Conservation (phyloP, 2,113 vertebrate species). For the Indicator maculatus region DNA sequence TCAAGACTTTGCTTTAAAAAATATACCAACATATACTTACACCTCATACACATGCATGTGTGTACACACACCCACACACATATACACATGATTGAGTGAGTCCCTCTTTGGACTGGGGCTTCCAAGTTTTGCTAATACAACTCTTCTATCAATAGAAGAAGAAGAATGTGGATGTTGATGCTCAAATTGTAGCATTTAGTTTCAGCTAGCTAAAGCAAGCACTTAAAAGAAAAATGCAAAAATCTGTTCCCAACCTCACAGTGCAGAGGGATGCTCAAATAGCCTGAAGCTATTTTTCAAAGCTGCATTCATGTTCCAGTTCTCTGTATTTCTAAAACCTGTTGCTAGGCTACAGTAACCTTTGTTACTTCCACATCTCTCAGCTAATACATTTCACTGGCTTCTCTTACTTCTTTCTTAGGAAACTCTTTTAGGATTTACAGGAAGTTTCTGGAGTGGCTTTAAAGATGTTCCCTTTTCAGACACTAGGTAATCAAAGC, state of each 20-base stretch:
- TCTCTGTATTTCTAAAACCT: slow-evolving; percentile 48
- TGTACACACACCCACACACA: background rate
- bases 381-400: background rate
- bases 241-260: background rate
- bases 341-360: slow-evolving; percentile 70
- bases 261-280: slow-evolving; percentile 9
- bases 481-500: background rate
- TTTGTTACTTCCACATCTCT: background rate
- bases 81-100: background rate
- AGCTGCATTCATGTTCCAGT: slow-evolving; percentile 14
- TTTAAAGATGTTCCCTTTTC: slow-evolving; percentile 15
- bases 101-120: background rate
- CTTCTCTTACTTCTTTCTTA: slow-evolving; percentile 18
- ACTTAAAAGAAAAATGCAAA: slow-evolving; percentile 6
- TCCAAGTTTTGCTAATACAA: background rate
- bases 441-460: slow-evolving; percentile 25
- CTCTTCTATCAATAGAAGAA: background rate
- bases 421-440: slow-evolving; percentile 37
- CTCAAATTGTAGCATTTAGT: background rate
- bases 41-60: background rate
- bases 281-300: slow-evolving; percentile 29
- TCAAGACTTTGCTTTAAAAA: background rate
- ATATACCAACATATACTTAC: background rate
- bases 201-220: background rate
- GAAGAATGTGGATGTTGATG: background rate